A percentile compares a stretch with the other conserved stretches of the same genome.
Evolutionary conservation across 2,797 vertebrate genomes (phyloP).

Genomic region (Oreochromis grahami): DNA sequence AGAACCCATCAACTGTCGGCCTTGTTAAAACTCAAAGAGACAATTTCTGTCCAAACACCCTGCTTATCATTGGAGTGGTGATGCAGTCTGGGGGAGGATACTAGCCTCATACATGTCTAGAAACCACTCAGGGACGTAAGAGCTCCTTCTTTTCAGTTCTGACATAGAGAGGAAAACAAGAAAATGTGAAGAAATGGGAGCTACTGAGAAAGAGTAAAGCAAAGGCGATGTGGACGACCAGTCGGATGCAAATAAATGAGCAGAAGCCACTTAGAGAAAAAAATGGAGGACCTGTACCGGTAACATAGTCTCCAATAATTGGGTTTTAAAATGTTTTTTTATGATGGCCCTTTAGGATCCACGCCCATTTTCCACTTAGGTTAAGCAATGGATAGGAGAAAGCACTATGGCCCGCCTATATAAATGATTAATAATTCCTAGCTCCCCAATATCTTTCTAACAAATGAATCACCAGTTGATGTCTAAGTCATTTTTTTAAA

Average conservation of each 20-base stretch:
- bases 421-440: constrained; percentile 36
- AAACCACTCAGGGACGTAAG: not conserved
- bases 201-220: not conserved
- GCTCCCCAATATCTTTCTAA: constrained; percentile 23
- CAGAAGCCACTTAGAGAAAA: constrained; percentile 12
- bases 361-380: constrained; percentile 20
- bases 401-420: not conserved
- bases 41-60: not conserved
- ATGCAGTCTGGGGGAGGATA: not conserved
- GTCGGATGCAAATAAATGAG: constrained; percentile 4
- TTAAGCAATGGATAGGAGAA: not conserved
- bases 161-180: not conserved
- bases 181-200: not conserved
- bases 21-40: not conserved
- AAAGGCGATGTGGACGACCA: not conserved
- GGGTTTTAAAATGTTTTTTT: constrained; percentile 18
- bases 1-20: constrained; percentile 6
- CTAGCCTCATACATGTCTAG: not conserved
- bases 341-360: constrained; percentile 32
- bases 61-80: not conserved
- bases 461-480: constrained; percentile 40
- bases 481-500: not conserved
- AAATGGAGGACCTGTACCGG: not conserved
- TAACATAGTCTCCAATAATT: constrained; percentile 31
- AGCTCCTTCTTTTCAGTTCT: not conserved